Evolutionary conservation across 1,140 invertebrate species (phyloP).

Genomic region (Rhynchophorus ferrugineus): DNA sequence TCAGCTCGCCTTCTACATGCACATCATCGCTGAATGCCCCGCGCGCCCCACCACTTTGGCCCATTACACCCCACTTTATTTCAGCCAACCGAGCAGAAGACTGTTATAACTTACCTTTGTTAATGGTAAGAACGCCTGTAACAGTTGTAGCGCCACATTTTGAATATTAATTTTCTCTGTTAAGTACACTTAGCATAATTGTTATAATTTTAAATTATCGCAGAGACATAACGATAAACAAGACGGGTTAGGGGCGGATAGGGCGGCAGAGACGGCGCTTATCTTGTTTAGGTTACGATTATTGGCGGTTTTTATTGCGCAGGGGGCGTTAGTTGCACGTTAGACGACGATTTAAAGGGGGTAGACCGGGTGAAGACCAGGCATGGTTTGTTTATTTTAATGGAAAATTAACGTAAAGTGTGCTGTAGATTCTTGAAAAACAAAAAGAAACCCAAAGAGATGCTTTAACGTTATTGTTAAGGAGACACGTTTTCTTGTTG

Average conservation of each 20-base stretch:
- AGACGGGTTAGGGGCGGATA: slow-evolving; percentile 15
- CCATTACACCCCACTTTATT: slow-evolving; percentile 16
- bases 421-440: neutral
- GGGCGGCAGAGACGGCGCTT: slow-evolving; percentile 15
- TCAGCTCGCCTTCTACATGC: slow-evolving; percentile 15
- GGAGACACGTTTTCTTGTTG: neutral
- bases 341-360: neutral
- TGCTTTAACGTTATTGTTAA: neutral
- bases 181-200: slow-evolving; percentile 23
- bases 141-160: slow-evolving; percentile 22
- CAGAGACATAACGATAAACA: slow-evolving; percentile 21
- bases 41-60: slow-evolving; percentile 8
- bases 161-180: slow-evolving; percentile 22
- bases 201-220: slow-evolving; percentile 23
- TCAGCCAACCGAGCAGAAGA: slow-evolving; percentile 17
- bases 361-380: neutral
- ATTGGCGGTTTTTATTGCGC: slow-evolving; percentile 16
- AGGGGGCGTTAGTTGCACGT: neutral
- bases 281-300: slow-evolving; percentile 22
- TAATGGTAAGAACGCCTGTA: slow-evolving; percentile 20
- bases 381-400: neutral
- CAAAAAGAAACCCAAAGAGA: neutral
- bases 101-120: slow-evolving; percentile 20
- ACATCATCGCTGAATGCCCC: slow-evolving; percentile 13
- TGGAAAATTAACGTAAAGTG: neutral